Evolutionary conservation across 1,140 invertebrate species (phyloP).

Genomic region (Aphidius ervi): DNA sequence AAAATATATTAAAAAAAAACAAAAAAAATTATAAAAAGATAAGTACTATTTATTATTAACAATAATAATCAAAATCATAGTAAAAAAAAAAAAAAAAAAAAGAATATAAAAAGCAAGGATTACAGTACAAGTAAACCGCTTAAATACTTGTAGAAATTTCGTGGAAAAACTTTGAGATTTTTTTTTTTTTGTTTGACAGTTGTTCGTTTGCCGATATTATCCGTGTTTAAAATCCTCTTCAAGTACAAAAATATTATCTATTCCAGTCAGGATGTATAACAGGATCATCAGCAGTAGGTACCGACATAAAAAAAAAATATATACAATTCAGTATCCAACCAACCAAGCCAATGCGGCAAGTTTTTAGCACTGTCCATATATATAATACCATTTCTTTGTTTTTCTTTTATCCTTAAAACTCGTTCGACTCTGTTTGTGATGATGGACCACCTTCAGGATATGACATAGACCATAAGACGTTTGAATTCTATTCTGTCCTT

Average conservation of each 20-base stretch:
- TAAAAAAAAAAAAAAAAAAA: not conserved
- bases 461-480: too few species aligned
- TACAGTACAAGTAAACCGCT: not conserved
- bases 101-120: not conserved
- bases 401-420: constrained; percentile 14
- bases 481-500: too few species aligned
- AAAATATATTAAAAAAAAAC: not conserved
- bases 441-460: too few species aligned
- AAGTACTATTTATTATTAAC: not conserved
- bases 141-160: constrained; percentile 18
- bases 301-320: too few species aligned
- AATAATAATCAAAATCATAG: not conserved
- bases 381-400: constrained; percentile 43
- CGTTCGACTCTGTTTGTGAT: too few species aligned
- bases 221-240: constrained; percentile 34
- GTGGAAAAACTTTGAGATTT: constrained; percentile 25
- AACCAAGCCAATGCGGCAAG: too few species aligned
- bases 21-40: not conserved
- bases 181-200: constrained; percentile 42
- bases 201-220: constrained; percentile 36
- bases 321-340: too few species aligned
- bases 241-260: constrained; percentile 51
- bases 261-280: constrained; percentile 44
- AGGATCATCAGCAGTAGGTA: constrained; percentile 35
- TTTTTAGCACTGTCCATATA: constrained; percentile 11